Evolutionary conservation across 2,113 vertebrate species (phyloP), one percentile per base, ranked within the genome.

Genomic region (Boleophthalmus pectinirostris): DNA sequence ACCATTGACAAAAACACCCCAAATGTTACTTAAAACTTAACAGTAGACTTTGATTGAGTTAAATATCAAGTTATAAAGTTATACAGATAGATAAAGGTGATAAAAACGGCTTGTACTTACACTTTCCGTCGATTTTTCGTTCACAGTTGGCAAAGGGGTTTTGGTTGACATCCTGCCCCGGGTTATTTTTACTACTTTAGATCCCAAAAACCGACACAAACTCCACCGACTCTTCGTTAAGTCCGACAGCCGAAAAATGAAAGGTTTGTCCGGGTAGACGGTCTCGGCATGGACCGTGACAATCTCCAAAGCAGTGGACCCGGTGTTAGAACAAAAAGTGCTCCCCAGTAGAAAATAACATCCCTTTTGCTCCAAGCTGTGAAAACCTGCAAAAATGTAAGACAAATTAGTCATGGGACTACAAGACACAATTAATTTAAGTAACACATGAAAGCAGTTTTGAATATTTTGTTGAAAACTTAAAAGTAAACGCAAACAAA

Each of bases 131-230:
- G 94, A 94, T 81, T 96, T 95, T 76, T 98, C 97, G 87, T 96
- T 98, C 84, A 98, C 97, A 67, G 97, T 97, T 2, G 96, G 97
- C 84, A 98, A 84, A 54, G 95, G 95, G 82, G 96, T 96, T 94
- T 96, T 93, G 83, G 96, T 95, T 92, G 97, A 97, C 97, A 98
- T 98, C 70, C 84, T 94, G 93, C 73, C 66, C 54, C 57, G 11
- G 3, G 73, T 64, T 69, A 57, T 29, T 60, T 65, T 18, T 16
- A 23, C 24, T 21, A 65, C 58, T 63, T 56, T 53, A 54, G 20
- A 75, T 76, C 73, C 68, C 25, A 15, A 35, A 35, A 10, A 24
- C 16, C 3, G 20, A 20, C 29, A 53, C 25, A 77, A 71, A 75
- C 70, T 54, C 68, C 67, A 23, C 63, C 12, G 56, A 74, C 49